Percentiles rank a stretch among this genome's conserved stretches.
phyloP scores from a whole-genome alignment of 2,888 invertebrate genomes.

The Limnephilus lunatus region DNA sequence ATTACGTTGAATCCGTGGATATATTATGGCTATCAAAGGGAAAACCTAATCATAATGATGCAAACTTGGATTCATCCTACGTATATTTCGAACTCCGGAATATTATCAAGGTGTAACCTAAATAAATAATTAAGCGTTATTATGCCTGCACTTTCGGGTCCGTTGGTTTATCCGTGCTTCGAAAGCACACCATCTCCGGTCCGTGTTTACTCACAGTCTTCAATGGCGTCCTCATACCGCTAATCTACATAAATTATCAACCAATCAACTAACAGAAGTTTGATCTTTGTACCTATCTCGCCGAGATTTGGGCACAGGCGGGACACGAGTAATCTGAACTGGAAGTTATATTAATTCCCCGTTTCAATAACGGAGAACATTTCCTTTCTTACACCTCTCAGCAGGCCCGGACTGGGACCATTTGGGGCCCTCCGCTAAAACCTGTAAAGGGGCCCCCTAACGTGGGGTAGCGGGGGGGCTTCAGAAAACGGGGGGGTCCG shows the following conservation, averaged over 20 bases:
- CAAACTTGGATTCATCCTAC: neutral
- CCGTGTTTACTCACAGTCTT: neutral
- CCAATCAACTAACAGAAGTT: conserved; percentile 43
- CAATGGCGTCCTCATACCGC: neutral
- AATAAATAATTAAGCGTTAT: neutral
- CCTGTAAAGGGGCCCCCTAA: no score
- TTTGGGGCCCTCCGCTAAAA: no score
- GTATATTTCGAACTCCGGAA: neutral
- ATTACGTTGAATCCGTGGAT: neutral
- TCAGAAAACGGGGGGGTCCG: no score
- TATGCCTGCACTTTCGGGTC: neutral
- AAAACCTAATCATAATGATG: neutral
- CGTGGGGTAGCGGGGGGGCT: no score
- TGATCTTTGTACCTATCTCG: conserved; percentile 16
- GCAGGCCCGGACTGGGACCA: no score
- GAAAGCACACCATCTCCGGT: neutral
- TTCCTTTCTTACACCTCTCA: neutral
- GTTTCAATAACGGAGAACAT: neutral
- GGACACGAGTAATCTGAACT: conserved; percentile 7
- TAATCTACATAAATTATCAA: conserved; percentile 49
- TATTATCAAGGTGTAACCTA: neutral
- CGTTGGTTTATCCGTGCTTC: conserved; percentile 5
- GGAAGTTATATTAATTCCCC: neutral
- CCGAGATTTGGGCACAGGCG: neutral
- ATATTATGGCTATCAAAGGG: no score